Percentiles rank a stretch among this genome's conserved stretches.
These are phyloP conservation scores for Xylota segnis DNA, from an alignment of 2,888 invertebrate species.

Conservation along the genomic window DNA sequence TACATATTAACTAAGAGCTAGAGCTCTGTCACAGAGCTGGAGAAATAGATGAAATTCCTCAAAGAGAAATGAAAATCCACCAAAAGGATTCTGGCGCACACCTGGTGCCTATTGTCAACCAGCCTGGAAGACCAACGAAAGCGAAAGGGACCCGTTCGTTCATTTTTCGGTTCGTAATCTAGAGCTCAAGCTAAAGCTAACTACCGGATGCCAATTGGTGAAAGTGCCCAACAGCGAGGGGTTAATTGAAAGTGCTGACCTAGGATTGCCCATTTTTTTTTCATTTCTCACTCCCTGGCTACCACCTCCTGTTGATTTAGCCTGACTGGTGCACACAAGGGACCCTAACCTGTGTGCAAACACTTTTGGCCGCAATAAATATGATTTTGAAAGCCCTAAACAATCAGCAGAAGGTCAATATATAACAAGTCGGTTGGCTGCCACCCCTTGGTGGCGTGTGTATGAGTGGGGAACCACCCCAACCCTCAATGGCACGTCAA, in stretches of 20 bases:
- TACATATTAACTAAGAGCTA: slow-evolving; percentile 52
- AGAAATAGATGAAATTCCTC: slow-evolving; percentile 20
- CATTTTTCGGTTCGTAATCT: slow-evolving; percentile 20
- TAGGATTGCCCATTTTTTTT: slow-evolving; percentile 31
- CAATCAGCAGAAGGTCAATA: slow-evolving; percentile 70
- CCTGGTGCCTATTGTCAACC: slow-evolving; percentile 63
- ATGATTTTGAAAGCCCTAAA: slow-evolving; percentile 67
- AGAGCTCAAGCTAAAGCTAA: slow-evolving; percentile 20
- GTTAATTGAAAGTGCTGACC: slow-evolving; percentile 75
- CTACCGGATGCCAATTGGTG: slow-evolving; percentile 52
- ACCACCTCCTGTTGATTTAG: slow-evolving; percentile 65
- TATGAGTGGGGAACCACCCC: neutral
- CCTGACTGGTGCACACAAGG: slow-evolving; percentile 44
- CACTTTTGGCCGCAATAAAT: slow-evolving; percentile 70
- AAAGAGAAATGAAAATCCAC: slow-evolving; percentile 55
- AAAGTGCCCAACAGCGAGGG: slow-evolving; percentile 45
- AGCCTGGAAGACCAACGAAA: slow-evolving; percentile 49
- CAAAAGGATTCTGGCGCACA: slow-evolving; percentile 63
- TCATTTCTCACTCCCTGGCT: slow-evolving; percentile 15
- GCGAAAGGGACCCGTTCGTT: slow-evolving; percentile 43
- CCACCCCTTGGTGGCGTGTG: slow-evolving; percentile 14
- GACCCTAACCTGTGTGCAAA: slow-evolving; percentile 32
- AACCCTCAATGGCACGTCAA: slow-evolving; percentile 47
- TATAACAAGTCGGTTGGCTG: slow-evolving; percentile 32
- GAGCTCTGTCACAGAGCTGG: neutral